A percentile compares a stretch with the other conserved stretches of the same genome.
These are phyloP conservation scores for Dufourea novaeangliae DNA, from an alignment of 1,140 invertebrate species.

Conservation along the genomic window DNA sequence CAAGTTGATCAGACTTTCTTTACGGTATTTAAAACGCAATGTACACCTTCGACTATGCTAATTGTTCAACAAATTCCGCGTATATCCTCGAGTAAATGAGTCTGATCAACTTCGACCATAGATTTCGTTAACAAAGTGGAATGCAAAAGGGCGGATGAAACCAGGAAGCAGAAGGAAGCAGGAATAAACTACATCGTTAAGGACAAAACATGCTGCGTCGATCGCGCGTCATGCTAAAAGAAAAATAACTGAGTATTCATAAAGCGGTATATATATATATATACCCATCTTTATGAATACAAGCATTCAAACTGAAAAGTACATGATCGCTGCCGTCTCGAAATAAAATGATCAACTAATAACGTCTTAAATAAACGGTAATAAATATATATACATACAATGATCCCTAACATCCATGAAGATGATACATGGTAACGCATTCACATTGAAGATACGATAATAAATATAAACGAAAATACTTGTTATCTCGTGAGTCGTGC, in stretches of 20 bases:
- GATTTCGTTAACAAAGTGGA: not conserved
- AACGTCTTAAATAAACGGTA: not conserved
- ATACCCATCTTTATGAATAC: slow-evolving; percentile 16
- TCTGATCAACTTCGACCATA: not conserved
- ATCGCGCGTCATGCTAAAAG: slow-evolving; percentile 65
- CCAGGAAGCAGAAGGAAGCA: not conserved
- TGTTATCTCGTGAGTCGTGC: slow-evolving; percentile 10
- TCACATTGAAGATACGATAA: not conserved
- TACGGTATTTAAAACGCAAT: not conserved
- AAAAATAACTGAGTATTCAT: slow-evolving; percentile 55
- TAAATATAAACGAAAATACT: not conserved
- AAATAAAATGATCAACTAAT: slow-evolving; percentile 50
- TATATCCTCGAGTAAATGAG: not conserved
- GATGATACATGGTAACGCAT: slow-evolving; percentile 12
- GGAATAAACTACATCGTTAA: slow-evolving; percentile 54
- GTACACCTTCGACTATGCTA: too few relatives aligned
- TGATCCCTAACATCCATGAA: not conserved
- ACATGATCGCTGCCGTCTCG: slow-evolving; percentile 66
- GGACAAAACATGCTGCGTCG: slow-evolving; percentile 68
- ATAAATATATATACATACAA: slow-evolving; percentile 11
- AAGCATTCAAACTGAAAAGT: slow-evolving; percentile 75
- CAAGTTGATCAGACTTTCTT: not conserved
- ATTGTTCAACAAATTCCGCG: too few relatives aligned
- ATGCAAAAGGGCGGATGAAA: not conserved
- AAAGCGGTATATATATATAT: slow-evolving; percentile 25